Conservation (phyloP, 23 tunicate species). For the Trididemnum clinides region DNA sequence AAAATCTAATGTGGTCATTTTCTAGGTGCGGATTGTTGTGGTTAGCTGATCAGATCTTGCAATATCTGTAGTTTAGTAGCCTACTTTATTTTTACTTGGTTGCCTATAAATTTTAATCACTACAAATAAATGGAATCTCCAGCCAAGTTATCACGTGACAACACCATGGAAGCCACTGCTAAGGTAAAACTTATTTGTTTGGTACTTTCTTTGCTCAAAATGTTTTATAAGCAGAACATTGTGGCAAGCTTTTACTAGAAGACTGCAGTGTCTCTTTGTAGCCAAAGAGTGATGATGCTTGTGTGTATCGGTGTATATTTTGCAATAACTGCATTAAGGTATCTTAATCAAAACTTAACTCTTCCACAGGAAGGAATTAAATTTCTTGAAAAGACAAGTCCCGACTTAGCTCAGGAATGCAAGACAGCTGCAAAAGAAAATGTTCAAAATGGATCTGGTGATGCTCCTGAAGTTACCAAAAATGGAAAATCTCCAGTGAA, state of each 20-base stretch:
- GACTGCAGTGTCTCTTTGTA: too few relatives aligned
- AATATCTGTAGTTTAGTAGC: too few relatives aligned
- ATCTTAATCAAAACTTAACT: too few relatives aligned
- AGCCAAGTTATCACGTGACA: conserved; percentile 30
- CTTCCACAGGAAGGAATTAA: conserved; percentile 70
- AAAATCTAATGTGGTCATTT: not conserved
- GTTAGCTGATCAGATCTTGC: too few relatives aligned
- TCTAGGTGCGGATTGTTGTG: too few relatives aligned
- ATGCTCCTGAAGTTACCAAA: conserved; percentile 58
- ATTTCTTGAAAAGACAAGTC: conserved; percentile 49
- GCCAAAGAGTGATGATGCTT: too few relatives aligned
- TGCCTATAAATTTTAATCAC: too few relatives aligned
- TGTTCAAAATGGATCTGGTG: conserved; percentile 74
- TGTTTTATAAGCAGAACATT: not conserved
- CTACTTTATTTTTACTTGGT: too few relatives aligned
- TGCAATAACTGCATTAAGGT: too few relatives aligned
- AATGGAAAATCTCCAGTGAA: conserved; percentile 40
- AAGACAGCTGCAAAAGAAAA: conserved; percentile 43
- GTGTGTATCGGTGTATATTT: too few relatives aligned
- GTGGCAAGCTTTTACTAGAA: too few relatives aligned
- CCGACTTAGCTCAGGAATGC: conserved; percentile 54
- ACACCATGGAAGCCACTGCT: conserved; percentile 75
- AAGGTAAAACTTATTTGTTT: conserved; percentile 37
- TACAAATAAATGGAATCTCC: conserved; percentile 20
- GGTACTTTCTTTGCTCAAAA: not conserved